These are phyloP conservation scores for Stegodyphus mimosarum DNA, from an alignment of 1,140 invertebrate species.

Conservation along the genomic window DNA sequence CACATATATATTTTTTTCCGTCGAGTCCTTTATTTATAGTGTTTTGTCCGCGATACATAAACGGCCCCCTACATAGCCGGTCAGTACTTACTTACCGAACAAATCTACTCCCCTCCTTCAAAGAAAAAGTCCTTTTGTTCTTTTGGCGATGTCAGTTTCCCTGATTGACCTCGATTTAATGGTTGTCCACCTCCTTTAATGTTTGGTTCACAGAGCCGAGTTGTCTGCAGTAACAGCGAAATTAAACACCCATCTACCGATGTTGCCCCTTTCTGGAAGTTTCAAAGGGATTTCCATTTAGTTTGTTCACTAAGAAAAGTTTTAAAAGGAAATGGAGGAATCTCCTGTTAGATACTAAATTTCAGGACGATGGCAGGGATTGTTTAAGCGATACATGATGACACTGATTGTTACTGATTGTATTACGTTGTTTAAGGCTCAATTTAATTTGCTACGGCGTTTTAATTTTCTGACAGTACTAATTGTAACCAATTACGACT, in stretches of 20 bases:
- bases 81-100: slow-evolving; percentile 19
- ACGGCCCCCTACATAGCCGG: neutral
- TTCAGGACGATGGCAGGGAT: no score
- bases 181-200: slow-evolving; percentile 49
- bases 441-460: no score
- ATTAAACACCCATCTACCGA: slow-evolving; percentile 46
- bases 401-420: no score
- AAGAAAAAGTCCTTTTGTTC: slow-evolving; percentile 22
- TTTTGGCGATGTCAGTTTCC: slow-evolving; percentile 15
- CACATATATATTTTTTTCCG: no score
- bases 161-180: slow-evolving; percentile 55
- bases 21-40: no score
- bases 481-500: no score
- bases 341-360: neutral
- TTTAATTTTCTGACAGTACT: no score
- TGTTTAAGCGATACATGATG: no score
- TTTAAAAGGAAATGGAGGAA: neutral
- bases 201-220: slow-evolving; percentile 27
- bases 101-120: neutral
- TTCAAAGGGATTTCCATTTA: neutral
- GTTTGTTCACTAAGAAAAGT: neutral
- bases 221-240: slow-evolving; percentile 3
- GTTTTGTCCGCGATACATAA: neutral
- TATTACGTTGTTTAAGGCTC: no score
- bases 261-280: neutral